Evolutionary conservation across 1,140 invertebrate species (phyloP), one percentile per base, ranked within the genome.

Genomic region (Nasonia longicornis): DNA sequence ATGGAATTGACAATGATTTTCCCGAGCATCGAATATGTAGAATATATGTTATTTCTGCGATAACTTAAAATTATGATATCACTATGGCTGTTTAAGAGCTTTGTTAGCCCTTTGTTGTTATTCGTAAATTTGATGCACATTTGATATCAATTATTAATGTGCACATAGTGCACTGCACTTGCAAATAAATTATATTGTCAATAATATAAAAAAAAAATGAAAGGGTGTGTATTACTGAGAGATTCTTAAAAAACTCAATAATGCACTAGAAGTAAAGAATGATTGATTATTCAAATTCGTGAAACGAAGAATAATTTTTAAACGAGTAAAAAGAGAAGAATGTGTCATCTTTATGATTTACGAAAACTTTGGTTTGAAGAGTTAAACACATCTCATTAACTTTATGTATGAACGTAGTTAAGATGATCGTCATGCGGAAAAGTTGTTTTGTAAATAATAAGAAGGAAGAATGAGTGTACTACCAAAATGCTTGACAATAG

Each of bases 401-500:
- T 42, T 70, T 77, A 64, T 52, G 80, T 64, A 26, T 70, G 74
- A 77, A 48, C 58, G 45, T 81, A 70, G 22, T 58, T 69, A 63
- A 67, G 64, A 78, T 38, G 74, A 72, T 11, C 52, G 66, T 72
- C 74, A 58, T 77, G 74, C 63, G 58, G 58, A 64, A 77, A 81
- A 64, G 64, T 82, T 74, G 70, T 82, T 82, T 82, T 82, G 77
- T 82, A 82, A 79, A 79, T 82, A 82, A 79, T 26, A 63, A 58
- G 11, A 70, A 72, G 67, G 29, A 31, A 22, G n/a, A 29, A 35
- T 73, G 48, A 63, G 35, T 82, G 81, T 78, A 77, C 12, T 73
- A 82, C 8, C 29, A 73, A 73, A 48, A 78, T 67, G 76, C 69
- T 84, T 77, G 79, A 81, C 73, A 63, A 58, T 71, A 72, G 73